Conservation (phyloP, 2,888 invertebrate genomes). For the Creontiades dilutus region DNA sequence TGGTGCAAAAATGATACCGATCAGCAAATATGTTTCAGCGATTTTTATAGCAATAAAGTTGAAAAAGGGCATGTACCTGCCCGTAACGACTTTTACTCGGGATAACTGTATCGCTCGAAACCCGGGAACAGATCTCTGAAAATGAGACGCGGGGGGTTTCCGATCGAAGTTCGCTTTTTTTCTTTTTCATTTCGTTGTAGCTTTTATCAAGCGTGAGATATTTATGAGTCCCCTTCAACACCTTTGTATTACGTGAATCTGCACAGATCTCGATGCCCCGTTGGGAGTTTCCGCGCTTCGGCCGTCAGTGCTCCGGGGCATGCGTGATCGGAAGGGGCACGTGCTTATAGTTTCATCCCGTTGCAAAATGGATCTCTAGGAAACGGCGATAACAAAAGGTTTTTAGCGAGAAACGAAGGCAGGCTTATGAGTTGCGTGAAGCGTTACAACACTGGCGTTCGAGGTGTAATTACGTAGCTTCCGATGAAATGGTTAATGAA, state of each 20-base stretch:
- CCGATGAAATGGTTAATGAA: no score
- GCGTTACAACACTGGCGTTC: no score
- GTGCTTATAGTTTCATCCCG: constrained; percentile 34
- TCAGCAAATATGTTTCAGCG: constrained; percentile 26
- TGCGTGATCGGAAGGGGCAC: constrained; percentile 21
- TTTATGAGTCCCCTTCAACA: constrained; percentile 24
- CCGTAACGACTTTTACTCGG: no score
- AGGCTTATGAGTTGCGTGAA: no score
- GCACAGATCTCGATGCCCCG: not conserved
- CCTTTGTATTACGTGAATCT: constrained; percentile 6
- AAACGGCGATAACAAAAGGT: constrained; percentile 1
- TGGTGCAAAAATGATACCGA: not conserved
- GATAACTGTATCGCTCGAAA: no score
- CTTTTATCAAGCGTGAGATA: not conserved
- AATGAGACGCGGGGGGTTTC: no score
- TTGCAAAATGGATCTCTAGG: not conserved
- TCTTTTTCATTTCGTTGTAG: no score
- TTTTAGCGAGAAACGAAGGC: not conserved
- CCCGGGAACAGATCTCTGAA: no score
- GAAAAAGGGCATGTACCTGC: not conserved
- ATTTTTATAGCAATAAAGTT: constrained; percentile 35
- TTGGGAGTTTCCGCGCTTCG: not conserved
- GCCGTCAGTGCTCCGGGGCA: not conserved
- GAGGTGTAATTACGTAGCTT: no score
- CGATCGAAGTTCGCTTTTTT: no score